These are phyloP conservation scores for Thera britannica DNA, from an alignment of 2,888 invertebrate species.

Conservation along the genomic window DNA sequence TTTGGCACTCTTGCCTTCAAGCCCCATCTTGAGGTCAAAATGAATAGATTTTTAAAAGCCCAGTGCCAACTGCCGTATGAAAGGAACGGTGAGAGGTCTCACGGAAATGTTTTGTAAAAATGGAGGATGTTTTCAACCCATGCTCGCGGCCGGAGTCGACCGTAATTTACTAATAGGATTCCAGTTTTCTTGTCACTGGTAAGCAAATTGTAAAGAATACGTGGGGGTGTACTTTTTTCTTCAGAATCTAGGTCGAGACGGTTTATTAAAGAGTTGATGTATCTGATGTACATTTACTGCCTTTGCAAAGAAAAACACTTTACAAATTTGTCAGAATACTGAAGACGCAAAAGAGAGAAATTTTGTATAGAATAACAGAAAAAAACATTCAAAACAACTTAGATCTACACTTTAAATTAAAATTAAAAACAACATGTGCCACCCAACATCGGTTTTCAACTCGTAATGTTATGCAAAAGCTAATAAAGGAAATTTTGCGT, in stretches of 20 bases:
- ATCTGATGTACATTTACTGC: slow-evolving; percentile 9
- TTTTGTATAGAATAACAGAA: neutral
- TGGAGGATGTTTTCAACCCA: slow-evolving; percentile 35
- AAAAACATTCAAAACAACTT: neutral
- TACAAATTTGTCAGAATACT: neutral
- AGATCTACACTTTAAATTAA: neutral
- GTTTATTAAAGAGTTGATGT: slow-evolving; percentile 1
- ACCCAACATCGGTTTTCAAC: slow-evolving; percentile 11
- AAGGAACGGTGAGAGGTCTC: slow-evolving; percentile 71
- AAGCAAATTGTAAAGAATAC: slow-evolving; percentile 38
- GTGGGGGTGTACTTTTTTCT: slow-evolving; percentile 16
- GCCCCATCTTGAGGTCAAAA: slow-evolving; percentile 79
- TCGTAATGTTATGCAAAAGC: slow-evolving; percentile 32
- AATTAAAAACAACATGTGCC: neutral
- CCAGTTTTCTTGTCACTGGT: slow-evolving; percentile 37
- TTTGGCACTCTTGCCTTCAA: slow-evolving; percentile 61
- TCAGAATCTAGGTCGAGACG: slow-evolving; percentile 17
- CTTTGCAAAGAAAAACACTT: neutral
- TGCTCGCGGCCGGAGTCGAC: slow-evolving; percentile 27
- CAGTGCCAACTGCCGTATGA: slow-evolving; percentile 76
- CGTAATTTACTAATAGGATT: slow-evolving; percentile 52
- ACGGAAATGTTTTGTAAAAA: slow-evolving; percentile 51
- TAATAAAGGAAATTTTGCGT: slow-evolving; percentile 32
- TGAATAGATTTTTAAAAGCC: slow-evolving; percentile 80
- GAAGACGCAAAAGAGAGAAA: too few species aligned